phyloP scores from a whole-genome alignment of 2,888 invertebrate species.

The Imbricaverruca yamaguchii region DNA sequence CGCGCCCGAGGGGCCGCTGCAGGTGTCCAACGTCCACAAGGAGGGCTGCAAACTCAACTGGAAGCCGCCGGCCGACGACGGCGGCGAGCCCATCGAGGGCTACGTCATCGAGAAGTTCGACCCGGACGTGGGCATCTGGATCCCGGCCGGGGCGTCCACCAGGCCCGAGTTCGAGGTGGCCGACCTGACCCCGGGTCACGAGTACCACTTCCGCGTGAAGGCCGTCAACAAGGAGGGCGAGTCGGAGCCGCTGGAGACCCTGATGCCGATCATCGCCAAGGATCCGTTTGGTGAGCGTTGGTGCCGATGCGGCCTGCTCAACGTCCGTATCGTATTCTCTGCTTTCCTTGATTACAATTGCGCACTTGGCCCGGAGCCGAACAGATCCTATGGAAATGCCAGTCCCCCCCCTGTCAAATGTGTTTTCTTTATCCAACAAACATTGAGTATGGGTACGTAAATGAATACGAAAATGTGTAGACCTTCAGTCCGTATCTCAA shows the following conservation, averaged over 20 bases:
- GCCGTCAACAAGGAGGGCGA: slow-evolving; percentile 47
- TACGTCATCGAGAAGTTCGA: slow-evolving; percentile 89
- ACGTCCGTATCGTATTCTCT: no score
- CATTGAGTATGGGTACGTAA: no score
- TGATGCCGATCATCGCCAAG: slow-evolving; percentile 69
- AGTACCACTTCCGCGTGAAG: slow-evolving; percentile 56
- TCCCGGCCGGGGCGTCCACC: slow-evolving; percentile 74
- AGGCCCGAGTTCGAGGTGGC: slow-evolving; percentile 81
- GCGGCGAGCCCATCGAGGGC: slow-evolving; percentile 84
- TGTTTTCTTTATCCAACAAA: no score
- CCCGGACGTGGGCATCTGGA: slow-evolving; percentile 81
- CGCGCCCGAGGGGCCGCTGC: slow-evolving; percentile 85
- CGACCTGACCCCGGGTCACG: slow-evolving; percentile 84
- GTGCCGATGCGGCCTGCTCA: no score
- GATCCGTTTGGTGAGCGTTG: slow-evolving; percentile 79
- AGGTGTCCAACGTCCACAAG: slow-evolving; percentile 81
- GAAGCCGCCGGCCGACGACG: slow-evolving; percentile 94
- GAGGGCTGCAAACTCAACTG: slow-evolving; percentile 86
- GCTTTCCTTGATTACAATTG: no score
- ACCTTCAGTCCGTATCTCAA: no score
- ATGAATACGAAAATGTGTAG: no score
- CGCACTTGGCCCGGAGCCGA: no score
- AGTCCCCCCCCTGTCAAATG: no score
- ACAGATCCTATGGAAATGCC: no score
- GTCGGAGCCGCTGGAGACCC: slow-evolving; percentile 43